Evolutionary conservation across 1,140 invertebrate species (phyloP), one percentile per base, ranked within the genome.

Genomic region (Fopius arisanus): DNA sequence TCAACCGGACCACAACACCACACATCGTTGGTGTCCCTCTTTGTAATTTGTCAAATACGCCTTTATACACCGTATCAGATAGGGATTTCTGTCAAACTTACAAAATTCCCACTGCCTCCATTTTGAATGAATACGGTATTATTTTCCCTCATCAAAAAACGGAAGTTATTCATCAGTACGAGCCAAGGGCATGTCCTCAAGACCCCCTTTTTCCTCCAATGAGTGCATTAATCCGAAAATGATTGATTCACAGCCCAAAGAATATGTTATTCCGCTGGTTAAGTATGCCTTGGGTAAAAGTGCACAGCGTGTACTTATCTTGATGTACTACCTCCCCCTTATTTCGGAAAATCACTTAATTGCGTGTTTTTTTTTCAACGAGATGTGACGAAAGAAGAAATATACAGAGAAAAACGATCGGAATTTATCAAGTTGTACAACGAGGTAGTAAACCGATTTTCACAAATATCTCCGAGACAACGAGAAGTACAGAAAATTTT

Each of bases 1-100:
- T 76, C 79, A 80, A 77, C 63, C 80, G 78, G 67, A 63, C 63
- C 72, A 68, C 72, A n/a, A n/a, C 72, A 40, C 19, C n/a, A 65
- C 9, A 62, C 28, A 26, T 62, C 26, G 14, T 7, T 28, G 12
- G 9, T 9, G 26, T 62, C 14, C n/a, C 10, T 59, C 12, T 23
- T 2, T n/a, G 43, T 16, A 3, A 26, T 26, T 19, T 28, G 23
- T 26, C 2, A 37, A 37, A 37, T 37, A 12, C 12, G 33, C 33
- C 7, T 37, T 37, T 10, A n/a, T n/a, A 37, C 33, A 7, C 12
- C 33, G 7, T 10, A 12, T 48, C 4, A 16, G 16, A 48, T 19
- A 2, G 43, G 16, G 14, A 48, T 6, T 48, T 5, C 4, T 7
- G 16, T 14, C 10, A 48, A 19, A 48, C n/a, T 48, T 10, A 37